Conservation (phyloP, 2,113 vertebrate genomes). For the Halichoeres trimaculatus region DNA sequence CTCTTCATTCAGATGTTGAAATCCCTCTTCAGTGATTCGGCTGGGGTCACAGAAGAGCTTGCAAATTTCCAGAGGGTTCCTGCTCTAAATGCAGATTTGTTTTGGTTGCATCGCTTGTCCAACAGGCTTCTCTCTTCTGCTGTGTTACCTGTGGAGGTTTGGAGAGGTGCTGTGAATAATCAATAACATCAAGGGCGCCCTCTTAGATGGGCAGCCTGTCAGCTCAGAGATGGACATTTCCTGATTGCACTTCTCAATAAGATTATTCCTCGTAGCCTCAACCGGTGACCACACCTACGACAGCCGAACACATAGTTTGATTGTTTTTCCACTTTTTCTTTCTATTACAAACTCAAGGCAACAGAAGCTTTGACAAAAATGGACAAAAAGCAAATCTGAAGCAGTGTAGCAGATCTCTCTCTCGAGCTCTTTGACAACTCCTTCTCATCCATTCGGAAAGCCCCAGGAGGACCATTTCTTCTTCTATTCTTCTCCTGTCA, state of each 20-base stretch:
- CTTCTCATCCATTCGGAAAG: conserved; percentile 46
- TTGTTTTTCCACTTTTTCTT: not conserved
- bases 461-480: conserved; percentile 18
- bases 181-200: conserved; percentile 11
- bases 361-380: not conserved
- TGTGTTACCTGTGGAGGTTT: conserved; percentile 7
- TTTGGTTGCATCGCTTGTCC: conserved; percentile 23
- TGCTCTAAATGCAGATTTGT: conserved; percentile 39
- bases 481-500: conserved; percentile 40
- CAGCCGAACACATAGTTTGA: not conserved
- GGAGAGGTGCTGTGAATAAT: conserved; percentile 19
- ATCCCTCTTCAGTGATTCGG: conserved; percentile 4
- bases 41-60: conserved; percentile 19
- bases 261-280: not conserved
- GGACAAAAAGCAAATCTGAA: not conserved
- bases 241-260: conserved; percentile 6
- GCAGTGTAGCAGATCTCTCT: conserved; percentile 12
- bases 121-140: conserved; percentile 13
- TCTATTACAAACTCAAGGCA: not conserved
- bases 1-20: conserved; percentile 28
- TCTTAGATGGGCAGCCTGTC: not conserved
- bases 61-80: conserved; percentile 26
- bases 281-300: not conserved
- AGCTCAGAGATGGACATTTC: conserved; percentile 11
- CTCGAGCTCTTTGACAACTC: conserved; percentile 44